These are phyloP conservation scores for Matsumyia berberina DNA, from an alignment of 2,888 invertebrate species.

Conservation along the genomic window DNA sequence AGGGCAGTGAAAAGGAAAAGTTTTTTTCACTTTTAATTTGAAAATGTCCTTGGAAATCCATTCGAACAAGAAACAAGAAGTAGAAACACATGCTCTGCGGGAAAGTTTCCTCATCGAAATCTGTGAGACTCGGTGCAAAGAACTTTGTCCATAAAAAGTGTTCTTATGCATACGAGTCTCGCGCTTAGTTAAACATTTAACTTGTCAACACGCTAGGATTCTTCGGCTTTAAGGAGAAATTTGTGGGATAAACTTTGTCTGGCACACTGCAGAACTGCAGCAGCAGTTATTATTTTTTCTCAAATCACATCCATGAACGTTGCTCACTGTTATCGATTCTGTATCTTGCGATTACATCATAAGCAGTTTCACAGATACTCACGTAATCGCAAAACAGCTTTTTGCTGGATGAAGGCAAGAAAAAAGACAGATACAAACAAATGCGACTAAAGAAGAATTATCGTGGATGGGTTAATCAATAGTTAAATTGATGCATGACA, in stretches of 20 bases:
- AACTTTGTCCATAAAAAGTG: conserved; percentile 19
- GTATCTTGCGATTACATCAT: conserved; percentile 30
- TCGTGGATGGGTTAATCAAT: conserved; percentile 26
- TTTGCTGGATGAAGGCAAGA: neutral
- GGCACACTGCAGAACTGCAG: neutral
- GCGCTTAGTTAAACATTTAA: conserved; percentile 6
- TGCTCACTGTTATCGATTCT: neutral
- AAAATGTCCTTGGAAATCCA: too few relatives aligned
- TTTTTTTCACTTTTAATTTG: too few relatives aligned
- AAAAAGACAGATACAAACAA: neutral
- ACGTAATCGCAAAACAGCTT: conserved; percentile 15
- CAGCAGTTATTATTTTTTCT: conserved; percentile 1
- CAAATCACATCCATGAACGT: neutral
- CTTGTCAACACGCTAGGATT: conserved; percentile 39
- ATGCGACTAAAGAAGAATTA: neutral
- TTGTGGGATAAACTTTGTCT: neutral
- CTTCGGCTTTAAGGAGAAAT: neutral
- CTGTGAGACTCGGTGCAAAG: conserved; percentile 1
- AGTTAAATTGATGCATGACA: conserved; percentile 21
- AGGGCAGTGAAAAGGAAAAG: too few relatives aligned
- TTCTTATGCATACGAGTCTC: neutral
- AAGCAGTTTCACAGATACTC: neutral
- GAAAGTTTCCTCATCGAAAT: conserved; percentile 38
- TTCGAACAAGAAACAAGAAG: too few relatives aligned
- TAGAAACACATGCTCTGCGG: conserved; percentile 40